phyloP scores from a whole-genome alignment of 2,888 invertebrate genomes.

The Callyntrura guangdongensis region DNA sequence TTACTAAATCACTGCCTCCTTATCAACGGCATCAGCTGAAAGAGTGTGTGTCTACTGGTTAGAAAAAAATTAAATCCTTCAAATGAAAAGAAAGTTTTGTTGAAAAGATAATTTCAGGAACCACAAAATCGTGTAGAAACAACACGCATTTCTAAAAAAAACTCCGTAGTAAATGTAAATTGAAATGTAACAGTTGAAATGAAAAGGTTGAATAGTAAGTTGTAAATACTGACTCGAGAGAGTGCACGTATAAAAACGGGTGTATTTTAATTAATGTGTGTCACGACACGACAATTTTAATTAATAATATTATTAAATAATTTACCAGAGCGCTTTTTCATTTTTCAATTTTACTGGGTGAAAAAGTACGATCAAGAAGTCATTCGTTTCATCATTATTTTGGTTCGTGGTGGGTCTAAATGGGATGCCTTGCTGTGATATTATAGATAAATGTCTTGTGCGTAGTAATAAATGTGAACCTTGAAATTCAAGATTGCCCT shows the following conservation, averaged over 20 bases:
- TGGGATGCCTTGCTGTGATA: slow-evolving; percentile 27
- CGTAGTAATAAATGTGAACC: not conserved
- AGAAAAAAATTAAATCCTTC: too few relatives aligned
- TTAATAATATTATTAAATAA: slow-evolving; percentile 49
- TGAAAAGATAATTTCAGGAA: too few relatives aligned
- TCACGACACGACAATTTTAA: slow-evolving; percentile 51
- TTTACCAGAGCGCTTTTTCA: slow-evolving; percentile 13
- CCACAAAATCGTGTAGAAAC: too few relatives aligned
- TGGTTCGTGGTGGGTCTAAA: not conserved
- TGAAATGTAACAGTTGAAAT: not conserved
- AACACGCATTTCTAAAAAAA: not conserved
- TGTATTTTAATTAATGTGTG: slow-evolving; percentile 41
- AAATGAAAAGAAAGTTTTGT: too few relatives aligned
- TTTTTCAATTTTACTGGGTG: slow-evolving; percentile 25
- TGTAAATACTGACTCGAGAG: not conserved
- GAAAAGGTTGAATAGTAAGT: not conserved
- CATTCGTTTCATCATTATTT: slow-evolving; percentile 23
- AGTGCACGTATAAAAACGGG: not conserved
- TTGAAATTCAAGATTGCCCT: slow-evolving; percentile 52
- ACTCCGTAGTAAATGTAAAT: not conserved
- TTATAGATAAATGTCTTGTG: slow-evolving; percentile 6
- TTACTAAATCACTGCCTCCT: too few relatives aligned
- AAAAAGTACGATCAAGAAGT: slow-evolving; percentile 21
- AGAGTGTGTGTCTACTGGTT: too few relatives aligned
- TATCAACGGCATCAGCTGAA: too few relatives aligned